Evolutionary conservation across 2,797 vertebrate species (phyloP).

Genomic region (Sibirionetta formosa): DNA sequence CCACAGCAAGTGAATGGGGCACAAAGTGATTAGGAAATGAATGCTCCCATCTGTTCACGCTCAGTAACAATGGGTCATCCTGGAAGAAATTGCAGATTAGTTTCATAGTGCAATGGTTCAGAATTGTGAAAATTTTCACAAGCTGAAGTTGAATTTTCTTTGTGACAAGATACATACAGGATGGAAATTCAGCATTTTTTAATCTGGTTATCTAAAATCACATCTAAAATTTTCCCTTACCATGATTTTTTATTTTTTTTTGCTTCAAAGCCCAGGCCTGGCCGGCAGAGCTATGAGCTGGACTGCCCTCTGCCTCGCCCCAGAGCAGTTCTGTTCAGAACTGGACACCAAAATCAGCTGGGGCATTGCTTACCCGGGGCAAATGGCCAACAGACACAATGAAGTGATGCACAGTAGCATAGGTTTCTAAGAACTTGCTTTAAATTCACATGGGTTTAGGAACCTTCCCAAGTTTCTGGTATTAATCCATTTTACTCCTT

Average conservation of each 20-base stretch:
- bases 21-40: background rate
- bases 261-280: background rate
- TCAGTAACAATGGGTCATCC: background rate
- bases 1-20: background rate
- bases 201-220: slow-evolving; percentile 57
- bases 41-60: background rate
- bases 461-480: background rate
- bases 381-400: background rate
- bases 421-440: background rate
- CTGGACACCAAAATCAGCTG: background rate
- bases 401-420: background rate
- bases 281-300: background rate
- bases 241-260: slow-evolving; percentile 35
- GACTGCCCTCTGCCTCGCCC: slow-evolving; percentile 18
- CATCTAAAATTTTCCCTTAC: slow-evolving; percentile 31
- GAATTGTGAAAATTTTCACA: background rate
- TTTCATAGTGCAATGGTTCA: background rate
- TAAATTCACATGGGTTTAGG: background rate
- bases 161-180: background rate
- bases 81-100: background rate
- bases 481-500: background rate
- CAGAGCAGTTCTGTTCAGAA: background rate
- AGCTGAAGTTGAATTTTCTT: slow-evolving; percentile 15
- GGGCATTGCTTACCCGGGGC: accelerated
- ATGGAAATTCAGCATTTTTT: slow-evolving; percentile 67